Base-by-base conservation (phyloP, 2,797 vertebrate genomes). In the Chanos chanos region DNA sequence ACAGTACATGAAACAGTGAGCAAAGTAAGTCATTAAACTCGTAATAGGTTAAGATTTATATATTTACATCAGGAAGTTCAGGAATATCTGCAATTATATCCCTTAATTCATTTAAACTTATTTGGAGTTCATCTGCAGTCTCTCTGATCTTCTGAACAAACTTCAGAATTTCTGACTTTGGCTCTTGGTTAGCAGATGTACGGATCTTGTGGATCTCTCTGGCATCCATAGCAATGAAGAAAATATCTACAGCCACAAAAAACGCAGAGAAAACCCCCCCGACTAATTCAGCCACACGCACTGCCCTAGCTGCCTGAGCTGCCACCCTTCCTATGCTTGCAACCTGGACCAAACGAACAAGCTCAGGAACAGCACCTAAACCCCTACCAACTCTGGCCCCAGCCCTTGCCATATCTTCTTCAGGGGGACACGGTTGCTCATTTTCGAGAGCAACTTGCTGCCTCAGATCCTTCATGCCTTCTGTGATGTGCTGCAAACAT, bases 151-250 rank as follows among this genome's bases (percentile, higher is more conserved):
- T 10, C 6, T 3, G 47, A 1, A 47, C 44, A 47, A 10, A 47
- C 10, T 27, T 28, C 25, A 47, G 47, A 25, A 4, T 28, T 44
- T 47, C 4, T 9, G 44, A 27, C 8, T 28, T 15, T 13, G 47
- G 25, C 8, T 86, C 44, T 84, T 86, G n/a, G n/a, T n/a, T n/a
- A n/a, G n/a, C n/a, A n/a, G n/a, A n/a, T n/a, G n/a, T n/a, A 64
- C 81, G 84, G 0, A 85, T 81, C 5, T 82, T 82, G 56, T 71
- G 78, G 19, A 90, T 81, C 31, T 87, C 68, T 4, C 77, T 81
- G 5, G 86, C 85, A 68, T 89, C 82, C 19, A 81, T 87, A 61
- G 78, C 77, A 0, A 89, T 68, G 34, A 87, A 89, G 68, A 86
- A 83, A 12, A 88, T 54, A 1, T 90, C 89, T 16, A 90, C 73